These are phyloP conservation scores for Cichladusa arquata DNA, from an alignment of 2,113 vertebrate species.

Conservation along the genomic window DNA sequence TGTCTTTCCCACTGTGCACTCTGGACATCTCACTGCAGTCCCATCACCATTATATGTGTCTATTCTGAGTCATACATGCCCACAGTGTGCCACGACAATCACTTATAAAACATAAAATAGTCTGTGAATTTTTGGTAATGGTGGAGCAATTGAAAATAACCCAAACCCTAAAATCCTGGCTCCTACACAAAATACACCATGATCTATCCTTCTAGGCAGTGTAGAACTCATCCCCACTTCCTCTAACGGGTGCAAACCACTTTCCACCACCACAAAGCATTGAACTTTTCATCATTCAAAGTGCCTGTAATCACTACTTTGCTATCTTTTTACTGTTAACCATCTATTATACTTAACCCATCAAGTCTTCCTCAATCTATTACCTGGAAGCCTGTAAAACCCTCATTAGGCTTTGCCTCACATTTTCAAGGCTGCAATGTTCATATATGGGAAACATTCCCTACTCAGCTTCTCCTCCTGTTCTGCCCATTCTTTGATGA, in stretches of 20 bases:
- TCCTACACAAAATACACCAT: background rate
- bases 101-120: background rate
- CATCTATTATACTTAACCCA: background rate
- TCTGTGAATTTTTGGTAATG: background rate
- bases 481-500: background rate
- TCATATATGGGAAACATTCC: background rate
- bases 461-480: background rate
- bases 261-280: background rate
- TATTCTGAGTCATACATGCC: background rate
- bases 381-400: background rate
- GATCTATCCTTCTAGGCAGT: background rate
- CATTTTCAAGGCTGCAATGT: background rate
- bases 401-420: background rate
- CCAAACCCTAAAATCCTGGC: background rate
- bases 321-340: background rate
- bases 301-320: background rate
- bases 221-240: background rate
- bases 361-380: background rate
- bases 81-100: background rate
- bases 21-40: background rate
- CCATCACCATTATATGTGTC: background rate
- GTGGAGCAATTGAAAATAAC: background rate
- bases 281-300: background rate
- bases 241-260: background rate
- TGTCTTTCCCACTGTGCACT: background rate